Evolutionary conservation across 2,797 vertebrate species (phyloP), one percentile per base, ranked within the genome.

Genomic region (Melanotaenia maccullochi): DNA sequence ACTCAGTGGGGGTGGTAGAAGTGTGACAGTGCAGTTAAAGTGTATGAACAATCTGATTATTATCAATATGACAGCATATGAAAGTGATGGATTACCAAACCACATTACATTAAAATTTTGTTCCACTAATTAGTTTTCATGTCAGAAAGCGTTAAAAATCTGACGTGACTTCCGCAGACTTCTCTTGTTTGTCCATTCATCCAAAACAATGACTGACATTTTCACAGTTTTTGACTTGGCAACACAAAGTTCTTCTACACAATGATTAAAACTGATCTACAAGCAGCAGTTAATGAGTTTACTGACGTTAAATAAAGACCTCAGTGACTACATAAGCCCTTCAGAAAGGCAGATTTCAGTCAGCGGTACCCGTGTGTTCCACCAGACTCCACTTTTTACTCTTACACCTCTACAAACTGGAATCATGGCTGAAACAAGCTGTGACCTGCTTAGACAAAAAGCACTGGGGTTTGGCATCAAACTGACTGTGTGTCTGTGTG

Each of bases 391-490:
- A 8, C 12, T 0, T 22, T 2, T 28, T 18, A 12, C 59, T 64
- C 49, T 58, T 20, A 59, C 18, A 36, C 30, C 25, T 60, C 42
- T 38, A 74, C 69, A 78, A 22, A 76, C 70, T 22, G 63, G 22
- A 69, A 62, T 56, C 49, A 30, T 57, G 22, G 36, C 55, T 16
- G 58, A 59, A 54, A 75, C 74, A 51, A 49, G 35, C 33, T 0
- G 57, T 30, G 68, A 24, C 54, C 58, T 25, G 73, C 14, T 28
- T 7, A 22, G 22, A 32, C 67, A 61, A 60, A 78, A 85, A 87
- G 71, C 79, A 73, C 73, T 73, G 66, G 59, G 72, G 80, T 89
- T 86, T 86, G 85, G 87, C 82, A 84, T 84, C 62, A 0, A 80
- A 71, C 68, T 71, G 65, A 9, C 33, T 55, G 24, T 28, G 54